Evolutionary conservation across 1,140 invertebrate species (phyloP).

Genomic region (Leptinotarsa lineolata): DNA sequence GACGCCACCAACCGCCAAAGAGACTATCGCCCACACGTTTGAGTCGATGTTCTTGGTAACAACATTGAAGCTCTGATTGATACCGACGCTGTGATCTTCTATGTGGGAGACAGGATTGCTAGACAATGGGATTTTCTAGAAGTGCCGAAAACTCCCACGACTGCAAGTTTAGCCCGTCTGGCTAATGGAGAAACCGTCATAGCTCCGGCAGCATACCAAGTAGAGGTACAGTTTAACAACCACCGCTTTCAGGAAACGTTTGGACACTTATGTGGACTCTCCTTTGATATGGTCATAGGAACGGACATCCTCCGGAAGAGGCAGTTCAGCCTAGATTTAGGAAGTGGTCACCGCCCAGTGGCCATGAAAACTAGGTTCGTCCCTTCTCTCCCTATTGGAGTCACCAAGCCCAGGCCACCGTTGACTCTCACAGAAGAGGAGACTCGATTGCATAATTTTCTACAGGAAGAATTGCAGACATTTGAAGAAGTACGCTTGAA

Average conservation of each 20-base stretch:
- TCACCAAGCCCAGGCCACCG: too few species aligned
- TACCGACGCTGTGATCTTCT: slow-evolving; percentile 16
- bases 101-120: slow-evolving; percentile 16
- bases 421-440: too few species aligned
- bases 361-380: not conserved
- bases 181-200: not conserved
- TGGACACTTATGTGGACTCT: slow-evolving; percentile 7
- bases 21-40: slow-evolving; percentile 6
- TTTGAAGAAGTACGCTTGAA: too few species aligned
- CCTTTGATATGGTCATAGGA: slow-evolving; percentile 2
- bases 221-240: not conserved
- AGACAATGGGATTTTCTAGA: slow-evolving; percentile 8
- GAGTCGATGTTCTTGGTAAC: not conserved
- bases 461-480: too few species aligned
- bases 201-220: not conserved
- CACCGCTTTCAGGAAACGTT: too few species aligned
- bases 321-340: not conserved
- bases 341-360: not conserved
- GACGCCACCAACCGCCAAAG: too few species aligned
- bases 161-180: not conserved
- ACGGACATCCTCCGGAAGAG: not conserved
- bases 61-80: slow-evolving; percentile 4
- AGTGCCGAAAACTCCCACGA: not conserved
- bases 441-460: too few species aligned
- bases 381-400: not conserved